A percentile compares a stretch with the other conserved stretches of the same genome.
phyloP scores from a whole-genome alignment of 2,113 vertebrate genomes.

The Podarcis raffonei region DNA sequence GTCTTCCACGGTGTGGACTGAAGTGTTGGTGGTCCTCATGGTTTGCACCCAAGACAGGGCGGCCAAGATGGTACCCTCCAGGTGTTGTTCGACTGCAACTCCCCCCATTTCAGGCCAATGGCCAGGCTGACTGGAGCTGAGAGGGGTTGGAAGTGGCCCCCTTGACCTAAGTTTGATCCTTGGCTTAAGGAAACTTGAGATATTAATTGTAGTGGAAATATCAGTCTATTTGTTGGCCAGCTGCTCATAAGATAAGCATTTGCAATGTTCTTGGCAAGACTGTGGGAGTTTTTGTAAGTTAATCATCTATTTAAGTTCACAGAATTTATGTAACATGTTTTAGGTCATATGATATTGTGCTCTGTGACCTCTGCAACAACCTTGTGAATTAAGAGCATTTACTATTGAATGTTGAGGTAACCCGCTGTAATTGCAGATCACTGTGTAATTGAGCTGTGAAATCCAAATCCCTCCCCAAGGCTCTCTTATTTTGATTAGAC shows the following conservation, averaged over 20 bases:
- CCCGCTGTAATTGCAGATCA: constrained; percentile 36
- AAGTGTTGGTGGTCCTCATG: neutral
- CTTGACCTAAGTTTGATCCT: too few species aligned
- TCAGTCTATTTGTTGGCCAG: rapidly evolving
- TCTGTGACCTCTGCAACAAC: constrained; percentile 31
- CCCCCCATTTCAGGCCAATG: too few species aligned
- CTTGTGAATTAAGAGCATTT: constrained; percentile 26
- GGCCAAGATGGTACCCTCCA: too few species aligned
- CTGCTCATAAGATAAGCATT: neutral
- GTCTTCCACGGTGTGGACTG: neutral
- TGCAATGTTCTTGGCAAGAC: constrained; percentile 24
- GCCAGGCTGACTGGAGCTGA: too few species aligned
- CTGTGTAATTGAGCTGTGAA: constrained; percentile 30
- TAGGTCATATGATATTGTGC: constrained; percentile 5
- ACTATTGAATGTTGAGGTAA: neutral
- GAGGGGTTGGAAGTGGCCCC: too few species aligned
- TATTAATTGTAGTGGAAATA: neutral
- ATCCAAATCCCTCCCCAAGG: constrained; percentile 3
- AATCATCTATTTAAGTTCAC: neutral
- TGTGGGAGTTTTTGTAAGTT: neutral
- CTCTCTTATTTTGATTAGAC: neutral
- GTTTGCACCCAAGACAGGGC: neutral
- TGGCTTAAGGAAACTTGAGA: neutral
- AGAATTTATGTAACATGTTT: neutral
- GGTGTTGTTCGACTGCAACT: too few species aligned